Percentiles rank a stretch among this genome's conserved stretches.
Evolutionary conservation across 2,888 invertebrate species (phyloP).

Genomic region (Magallana nippona): DNA sequence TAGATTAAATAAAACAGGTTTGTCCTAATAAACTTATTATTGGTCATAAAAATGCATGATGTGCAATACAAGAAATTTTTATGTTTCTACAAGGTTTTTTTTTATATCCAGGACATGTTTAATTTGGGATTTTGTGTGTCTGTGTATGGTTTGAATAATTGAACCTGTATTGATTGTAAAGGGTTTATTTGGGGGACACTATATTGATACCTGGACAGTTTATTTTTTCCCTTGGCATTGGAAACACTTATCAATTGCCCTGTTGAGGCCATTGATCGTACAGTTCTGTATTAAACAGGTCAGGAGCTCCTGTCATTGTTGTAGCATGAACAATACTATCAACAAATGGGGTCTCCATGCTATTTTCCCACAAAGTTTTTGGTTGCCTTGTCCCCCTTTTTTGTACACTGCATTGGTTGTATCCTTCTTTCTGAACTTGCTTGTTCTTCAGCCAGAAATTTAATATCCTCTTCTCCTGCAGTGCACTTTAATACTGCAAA

Average conservation of each 20-base stretch:
- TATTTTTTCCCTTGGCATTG: conserved; percentile 12
- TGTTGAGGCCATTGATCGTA: background rate
- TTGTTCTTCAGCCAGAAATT: conserved; percentile 12
- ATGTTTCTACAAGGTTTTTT: background rate
- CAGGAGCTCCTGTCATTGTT: background rate
- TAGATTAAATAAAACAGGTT: background rate
- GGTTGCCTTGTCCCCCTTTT: background rate
- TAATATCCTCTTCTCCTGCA: conserved; percentile 5
- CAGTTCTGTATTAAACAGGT: background rate
- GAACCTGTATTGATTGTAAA: conserved; percentile 22
- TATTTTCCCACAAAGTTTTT: conserved; percentile 1
- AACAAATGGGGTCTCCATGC: background rate
- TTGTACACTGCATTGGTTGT: background rate
- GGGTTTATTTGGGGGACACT: conserved; percentile 1
- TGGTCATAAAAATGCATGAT: background rate
- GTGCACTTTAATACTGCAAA: conserved; percentile 22
- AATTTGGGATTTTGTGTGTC: conserved; percentile 31
- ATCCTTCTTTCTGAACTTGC: background rate
- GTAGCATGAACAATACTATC: background rate
- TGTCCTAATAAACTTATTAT: conserved; percentile 5
- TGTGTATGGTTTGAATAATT: conserved; percentile 5
- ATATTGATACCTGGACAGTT: background rate
- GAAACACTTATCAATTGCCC: conserved; percentile 26
- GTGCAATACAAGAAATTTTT: background rate
- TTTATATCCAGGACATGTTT: background rate